phyloP scores from a whole-genome alignment of 1,140 invertebrate genomes.

The Achatina immaculata region DNA sequence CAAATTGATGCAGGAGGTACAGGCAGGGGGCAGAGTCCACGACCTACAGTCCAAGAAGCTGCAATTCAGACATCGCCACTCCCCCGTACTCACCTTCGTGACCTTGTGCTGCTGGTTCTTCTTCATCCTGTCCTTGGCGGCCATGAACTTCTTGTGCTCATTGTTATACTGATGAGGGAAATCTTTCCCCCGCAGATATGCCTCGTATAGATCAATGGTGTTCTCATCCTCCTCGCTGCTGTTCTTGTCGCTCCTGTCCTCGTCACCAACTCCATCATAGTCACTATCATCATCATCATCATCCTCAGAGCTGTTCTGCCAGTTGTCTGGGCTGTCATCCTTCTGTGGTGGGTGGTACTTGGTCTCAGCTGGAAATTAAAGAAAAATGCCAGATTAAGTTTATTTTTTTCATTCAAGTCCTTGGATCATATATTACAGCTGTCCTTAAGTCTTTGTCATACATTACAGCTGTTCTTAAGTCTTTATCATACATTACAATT shows the following conservation, averaged over 20 bases:
- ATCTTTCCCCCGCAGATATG: slow-evolving; percentile 42
- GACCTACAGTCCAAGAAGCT: no score
- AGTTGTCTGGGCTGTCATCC: slow-evolving; percentile 38
- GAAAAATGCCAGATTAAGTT: neutral
- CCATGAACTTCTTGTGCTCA: slow-evolving; percentile 61
- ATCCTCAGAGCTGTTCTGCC: slow-evolving; percentile 33
- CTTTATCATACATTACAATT: no score
- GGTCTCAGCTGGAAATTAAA: slow-evolving; percentile 21
- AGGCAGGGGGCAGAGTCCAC: no score
- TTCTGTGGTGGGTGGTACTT: slow-evolving; percentile 33
- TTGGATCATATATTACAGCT: no score
- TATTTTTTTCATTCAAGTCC: no score
- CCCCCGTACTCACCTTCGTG: slow-evolving; percentile 63
- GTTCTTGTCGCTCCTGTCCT: neutral
- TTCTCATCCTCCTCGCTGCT: slow-evolving; percentile 26
- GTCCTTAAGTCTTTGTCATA: no score
- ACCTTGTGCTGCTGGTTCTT: slow-evolving; percentile 58
- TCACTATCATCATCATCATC: slow-evolving; percentile 51
- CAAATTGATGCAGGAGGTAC: no score
- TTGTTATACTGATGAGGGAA: slow-evolving; percentile 52
- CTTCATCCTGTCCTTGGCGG: slow-evolving; percentile 57
- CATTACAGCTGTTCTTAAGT: no score
- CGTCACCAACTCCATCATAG: slow-evolving; percentile 42
- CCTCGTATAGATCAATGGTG: slow-evolving; percentile 40
- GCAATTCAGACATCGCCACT: no score